phyloP scores from a whole-genome alignment of 1,140 invertebrate genomes.

The Cyrtorhinus lividipennis region DNA sequence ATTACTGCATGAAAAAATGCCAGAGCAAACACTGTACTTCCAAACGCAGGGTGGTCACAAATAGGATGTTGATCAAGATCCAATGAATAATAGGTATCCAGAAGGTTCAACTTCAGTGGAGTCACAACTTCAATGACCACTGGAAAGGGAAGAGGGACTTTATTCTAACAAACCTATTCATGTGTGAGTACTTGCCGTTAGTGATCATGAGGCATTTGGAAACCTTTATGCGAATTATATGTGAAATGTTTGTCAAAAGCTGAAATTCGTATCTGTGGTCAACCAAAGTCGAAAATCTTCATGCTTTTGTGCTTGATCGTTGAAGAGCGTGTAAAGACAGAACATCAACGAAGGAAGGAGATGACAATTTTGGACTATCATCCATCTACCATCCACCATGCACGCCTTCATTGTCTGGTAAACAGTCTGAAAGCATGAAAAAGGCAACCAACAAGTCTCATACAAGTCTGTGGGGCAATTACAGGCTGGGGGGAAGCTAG shows the following conservation, averaged over 20 bases:
- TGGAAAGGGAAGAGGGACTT: background rate
- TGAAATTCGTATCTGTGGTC: background rate
- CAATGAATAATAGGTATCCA: background rate
- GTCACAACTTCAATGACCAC: background rate
- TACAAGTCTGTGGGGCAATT: no score
- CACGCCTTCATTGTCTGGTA: no score
- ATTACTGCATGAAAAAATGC: background rate
- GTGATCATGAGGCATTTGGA: no score
- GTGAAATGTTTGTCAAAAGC: no score
- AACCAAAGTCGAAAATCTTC: background rate
- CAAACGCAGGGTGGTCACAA: background rate
- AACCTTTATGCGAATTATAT: no score
- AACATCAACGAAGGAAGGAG: slow-evolving; percentile 5
- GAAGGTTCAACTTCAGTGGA: background rate
- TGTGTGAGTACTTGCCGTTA: no score
- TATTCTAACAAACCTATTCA: no score
- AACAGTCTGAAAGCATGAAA: no score
- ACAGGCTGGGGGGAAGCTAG: no score
- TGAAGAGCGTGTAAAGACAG: background rate
- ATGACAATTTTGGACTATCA: background rate
- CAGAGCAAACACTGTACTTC: background rate
- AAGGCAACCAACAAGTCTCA: no score
- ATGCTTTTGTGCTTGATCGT: background rate
- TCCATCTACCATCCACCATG: background rate
- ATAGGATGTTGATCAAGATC: background rate